Evolutionary conservation across 64 coral and sea anemone genomes (phyloP), one percentile per base, ranked within the genome.

Genomic region (Hydrozoanthus tunicans): DNA sequence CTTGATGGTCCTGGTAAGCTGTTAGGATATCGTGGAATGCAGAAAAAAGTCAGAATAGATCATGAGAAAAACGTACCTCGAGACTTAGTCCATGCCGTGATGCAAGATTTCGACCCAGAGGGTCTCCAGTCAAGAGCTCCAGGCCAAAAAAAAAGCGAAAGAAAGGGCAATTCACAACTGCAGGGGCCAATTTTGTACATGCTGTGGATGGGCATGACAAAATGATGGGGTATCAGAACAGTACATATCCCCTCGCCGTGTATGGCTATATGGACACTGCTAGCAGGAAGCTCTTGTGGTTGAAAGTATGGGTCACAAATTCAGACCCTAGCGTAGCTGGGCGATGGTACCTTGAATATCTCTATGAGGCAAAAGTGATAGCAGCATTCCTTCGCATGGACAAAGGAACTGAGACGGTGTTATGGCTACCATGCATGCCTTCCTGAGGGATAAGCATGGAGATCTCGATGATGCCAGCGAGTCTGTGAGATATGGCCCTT

Each of bases 191-290:
- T 43, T 73, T 32, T 32, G 70, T 73, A 43, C 24, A 73, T 10
- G 27, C 70, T 73, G 70, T 73, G 23, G 70, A 73, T 26, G 70
- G 70, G 70, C 70, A 73, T 26, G 70, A 73, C 24, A 73, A 73
- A 26, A 73, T 73, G 70, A 73, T 73, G 70, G 70, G 70, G 70
- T 73, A 73, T 26, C 70, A 72, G 25, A 72, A 72, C 69, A 73
- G 70, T 9, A 73, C 70, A 27, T 73, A 27, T 73, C 70, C 70
- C 23, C 70, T 73, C 70, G 70, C 70, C 70, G 20, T 73, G 23
- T 73, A 43, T 43, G 32, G 32, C 32, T 43, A 2, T 43, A 43
- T 43, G 2, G 62, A 64, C 62, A 64, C 62, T 64, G 62, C 62
- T 64, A 64, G 62, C 62, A 64, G 62, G 62, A 64, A 64, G 62